Evolutionary conservation across 2,113 vertebrate genomes (phyloP), one percentile per base, ranked within the genome.

Genomic region (Neogale vison): DNA sequence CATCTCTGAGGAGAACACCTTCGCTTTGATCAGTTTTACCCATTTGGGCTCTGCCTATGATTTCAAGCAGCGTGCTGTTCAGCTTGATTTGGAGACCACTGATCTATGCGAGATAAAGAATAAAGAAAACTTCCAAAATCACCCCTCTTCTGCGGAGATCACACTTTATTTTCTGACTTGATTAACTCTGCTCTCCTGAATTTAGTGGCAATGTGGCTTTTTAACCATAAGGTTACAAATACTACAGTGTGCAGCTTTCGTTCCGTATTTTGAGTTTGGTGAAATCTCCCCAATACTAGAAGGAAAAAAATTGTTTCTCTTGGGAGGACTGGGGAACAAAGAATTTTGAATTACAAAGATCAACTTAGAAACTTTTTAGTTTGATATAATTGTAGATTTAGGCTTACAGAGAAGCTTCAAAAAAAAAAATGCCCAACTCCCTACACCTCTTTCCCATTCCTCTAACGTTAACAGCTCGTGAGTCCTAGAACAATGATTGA

Each of bases 1-100:
- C 11, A 0, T 9, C 50, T 18, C 20, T 18, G 18, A 42, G 36
- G 31, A 26, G 7, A 34, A 63, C 1, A 1, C 2, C 3, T 55
- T 23, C 34, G 21, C n/a, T 92, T 61, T 31, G 18, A n/a, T 67
- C 20, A 34, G 9, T 4, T 88, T 47, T 36, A 7, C 1, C 0
- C 15, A 18, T 42, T 1, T 31, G 76, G 6, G 0, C 7, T 15
- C 50, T 39, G 29, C 10, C 31, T 26, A 4, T 6, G 20, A 31
- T n/a, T 91, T 85, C n/a, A 52, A 34, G 36, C 47, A 55, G 45
- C 17, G 21, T 31, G n/a, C 29, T 87, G 8, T n/a, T 42, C 17
- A 47, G 9, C 36, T 50, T 2, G 10, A 55, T 6, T n/a, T 55
- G n/a, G 12, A 65, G 65, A 34, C 17, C n/a, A 24, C 8, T 55